Percentiles rank a stretch among this genome's conserved stretches.
These are phyloP conservation scores for Premnoplex brunnescens DNA, from an alignment of 2,797 vertebrate species.

Conservation along the genomic window DNA sequence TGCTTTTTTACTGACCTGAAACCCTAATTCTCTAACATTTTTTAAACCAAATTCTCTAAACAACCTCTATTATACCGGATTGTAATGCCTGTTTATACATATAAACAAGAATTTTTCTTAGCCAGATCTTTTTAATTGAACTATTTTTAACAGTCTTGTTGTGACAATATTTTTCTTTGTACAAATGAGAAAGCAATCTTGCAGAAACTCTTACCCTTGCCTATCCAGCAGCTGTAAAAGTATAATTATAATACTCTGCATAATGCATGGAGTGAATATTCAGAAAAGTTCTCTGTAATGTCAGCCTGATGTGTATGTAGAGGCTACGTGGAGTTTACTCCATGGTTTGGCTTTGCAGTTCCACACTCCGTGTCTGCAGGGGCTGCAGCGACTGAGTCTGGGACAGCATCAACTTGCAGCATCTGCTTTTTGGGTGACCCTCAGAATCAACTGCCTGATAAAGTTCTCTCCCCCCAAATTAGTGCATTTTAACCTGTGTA, in stretches of 20 bases:
- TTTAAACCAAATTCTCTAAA: not conserved
- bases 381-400: not conserved
- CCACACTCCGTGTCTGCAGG: not conserved
- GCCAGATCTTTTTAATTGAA: not conserved
- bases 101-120: not conserved
- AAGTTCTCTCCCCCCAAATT: not conserved
- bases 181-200: not conserved
- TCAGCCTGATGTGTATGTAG: not conserved
- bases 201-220: not conserved
- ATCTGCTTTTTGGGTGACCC: not conserved
- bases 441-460: not conserved
- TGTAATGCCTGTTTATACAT: not conserved
- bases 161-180: not conserved
- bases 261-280: not conserved
- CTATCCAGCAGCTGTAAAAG: not conserved
- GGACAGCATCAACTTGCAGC: rapidly evolving
- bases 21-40: not conserved
- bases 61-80: not conserved
- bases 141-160: not conserved
- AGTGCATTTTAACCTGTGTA: not conserved
- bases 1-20: not conserved
- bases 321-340: not conserved
- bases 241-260: not conserved
- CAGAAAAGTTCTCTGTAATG: not conserved
- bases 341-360: not conserved